phyloP scores from a whole-genome alignment of 1,140 invertebrate genomes.

The Hylaeus anthracinus region DNA sequence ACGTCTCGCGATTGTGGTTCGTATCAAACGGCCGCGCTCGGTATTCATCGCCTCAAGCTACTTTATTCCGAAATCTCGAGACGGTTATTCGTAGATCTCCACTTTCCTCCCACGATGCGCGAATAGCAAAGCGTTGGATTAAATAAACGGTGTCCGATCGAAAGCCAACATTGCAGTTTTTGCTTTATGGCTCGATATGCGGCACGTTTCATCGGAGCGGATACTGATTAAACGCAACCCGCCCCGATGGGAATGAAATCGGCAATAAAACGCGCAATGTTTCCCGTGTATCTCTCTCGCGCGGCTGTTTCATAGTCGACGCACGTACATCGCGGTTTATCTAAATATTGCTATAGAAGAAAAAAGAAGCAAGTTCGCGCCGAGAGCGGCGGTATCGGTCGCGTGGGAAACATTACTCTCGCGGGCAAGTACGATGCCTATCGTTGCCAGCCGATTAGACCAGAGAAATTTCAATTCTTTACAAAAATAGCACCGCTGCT shows the following conservation, averaged over 20 bases:
- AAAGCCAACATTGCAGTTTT: background rate
- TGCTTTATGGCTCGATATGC: background rate
- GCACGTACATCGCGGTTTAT: slow-evolving; percentile 64
- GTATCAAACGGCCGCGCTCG: background rate
- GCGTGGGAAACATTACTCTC: slow-evolving; percentile 70
- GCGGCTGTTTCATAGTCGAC: slow-evolving; percentile 46
- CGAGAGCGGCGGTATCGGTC: slow-evolving; percentile 58
- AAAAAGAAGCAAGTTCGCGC: slow-evolving; percentile 51
- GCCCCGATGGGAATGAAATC: slow-evolving; percentile 5
- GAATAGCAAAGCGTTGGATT: background rate
- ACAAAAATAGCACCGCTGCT: no score
- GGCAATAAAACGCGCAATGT: slow-evolving; percentile 9
- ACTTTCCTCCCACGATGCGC: no score
- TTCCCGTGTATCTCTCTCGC: background rate
- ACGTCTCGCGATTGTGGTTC: background rate
- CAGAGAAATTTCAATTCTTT: slow-evolving; percentile 45
- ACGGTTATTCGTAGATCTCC: background rate
- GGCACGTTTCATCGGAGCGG: background rate
- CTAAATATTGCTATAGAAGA: slow-evolving; percentile 61
- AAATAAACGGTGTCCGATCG: slow-evolving; percentile 1
- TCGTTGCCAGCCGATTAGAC: slow-evolving; percentile 49
- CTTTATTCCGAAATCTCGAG: background rate
- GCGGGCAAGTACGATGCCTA: slow-evolving; percentile 50
- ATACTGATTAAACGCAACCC: slow-evolving; percentile 10
- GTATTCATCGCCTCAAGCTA: background rate